Conservation (phyloP, 2,888 invertebrate genomes). For the Drosophila recens region DNA sequence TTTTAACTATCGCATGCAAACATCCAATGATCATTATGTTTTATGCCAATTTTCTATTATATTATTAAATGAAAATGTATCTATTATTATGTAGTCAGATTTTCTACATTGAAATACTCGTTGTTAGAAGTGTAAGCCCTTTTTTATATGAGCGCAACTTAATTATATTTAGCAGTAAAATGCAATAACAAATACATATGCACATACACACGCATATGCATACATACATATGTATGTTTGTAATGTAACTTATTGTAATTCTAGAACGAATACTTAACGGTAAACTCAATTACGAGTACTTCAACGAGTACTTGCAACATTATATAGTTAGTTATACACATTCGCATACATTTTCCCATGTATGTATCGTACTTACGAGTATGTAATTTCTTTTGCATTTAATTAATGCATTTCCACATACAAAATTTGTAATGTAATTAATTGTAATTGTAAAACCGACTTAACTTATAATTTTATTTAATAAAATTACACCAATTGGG, state of each 20-base stretch:
- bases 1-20: constrained; percentile 63
- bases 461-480: constrained; percentile 55
- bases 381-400: constrained; percentile 71
- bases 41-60: constrained; percentile 57
- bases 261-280: constrained; percentile 53
- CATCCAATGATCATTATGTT: constrained; percentile 52
- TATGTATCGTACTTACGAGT: constrained; percentile 16
- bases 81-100: constrained; percentile 49
- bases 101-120: constrained; percentile 59
- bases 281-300: constrained; percentile 24
- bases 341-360: constrained; percentile 12
- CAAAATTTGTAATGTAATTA: constrained; percentile 73
- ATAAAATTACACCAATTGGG: constrained; percentile 17
- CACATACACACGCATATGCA: constrained; percentile 26
- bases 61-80: constrained; percentile 27
- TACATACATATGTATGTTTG: constrained; percentile 24
- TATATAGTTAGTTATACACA: constrained; percentile 61
- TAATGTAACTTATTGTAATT: constrained; percentile 72
- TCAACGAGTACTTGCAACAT: constrained; percentile 37
- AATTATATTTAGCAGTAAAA: constrained; percentile 32
- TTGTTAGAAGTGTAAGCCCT: constrained; percentile 25
- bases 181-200: constrained; percentile 34
- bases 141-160: constrained; percentile 47
- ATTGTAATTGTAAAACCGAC: constrained; percentile 66
- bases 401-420: constrained; percentile 72